A percentile compares a stretch with the other conserved stretches of the same genome.
Evolutionary conservation across 2,797 vertebrate genomes (phyloP).

Genomic region (Peromyscus eremicus): DNA sequence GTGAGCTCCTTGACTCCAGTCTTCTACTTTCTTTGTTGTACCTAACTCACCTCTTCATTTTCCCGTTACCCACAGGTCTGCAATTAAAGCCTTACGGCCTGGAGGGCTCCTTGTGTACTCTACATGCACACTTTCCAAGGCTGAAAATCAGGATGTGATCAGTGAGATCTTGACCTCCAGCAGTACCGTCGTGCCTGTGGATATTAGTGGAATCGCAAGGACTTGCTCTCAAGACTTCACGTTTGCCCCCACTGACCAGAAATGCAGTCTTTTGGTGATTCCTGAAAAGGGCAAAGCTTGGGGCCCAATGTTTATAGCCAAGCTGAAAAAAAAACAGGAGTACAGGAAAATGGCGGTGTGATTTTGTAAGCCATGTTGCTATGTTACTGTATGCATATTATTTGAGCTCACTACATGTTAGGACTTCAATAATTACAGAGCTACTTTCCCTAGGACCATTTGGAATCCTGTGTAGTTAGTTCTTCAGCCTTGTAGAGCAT

Average conservation of each 20-base stretch:
- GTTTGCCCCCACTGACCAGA: constrained; percentile 86
- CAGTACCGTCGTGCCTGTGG: constrained; percentile 89
- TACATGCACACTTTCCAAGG: constrained; percentile 95
- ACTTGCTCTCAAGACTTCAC: constrained; percentile 91
- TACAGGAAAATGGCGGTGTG: background rate
- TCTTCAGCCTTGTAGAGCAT: constrained; percentile 11
- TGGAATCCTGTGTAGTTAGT: constrained; percentile 47
- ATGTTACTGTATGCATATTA: constrained; percentile 34
- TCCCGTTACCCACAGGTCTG: constrained; percentile 90
- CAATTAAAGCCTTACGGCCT: constrained; percentile 92
- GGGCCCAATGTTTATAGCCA: constrained; percentile 97
- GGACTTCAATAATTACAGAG: constrained; percentile 7
- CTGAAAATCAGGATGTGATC: constrained; percentile 94
- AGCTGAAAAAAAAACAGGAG: constrained; percentile 91
- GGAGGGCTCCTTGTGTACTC: constrained; percentile 96
- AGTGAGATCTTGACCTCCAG: constrained; percentile 89
- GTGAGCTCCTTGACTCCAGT: background rate
- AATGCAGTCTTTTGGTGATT: constrained; percentile 93
- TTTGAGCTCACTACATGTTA: background rate
- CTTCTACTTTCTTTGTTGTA: background rate
- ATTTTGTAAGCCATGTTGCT: constrained; percentile 28
- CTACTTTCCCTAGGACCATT: background rate
- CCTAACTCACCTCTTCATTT: constrained; percentile 39
- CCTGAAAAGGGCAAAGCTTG: constrained; percentile 93
- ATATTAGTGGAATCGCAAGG: constrained; percentile 89